Evolutionary conservation across 2,113 vertebrate species (phyloP).

Genomic region (Copsychus sechellarum): DNA sequence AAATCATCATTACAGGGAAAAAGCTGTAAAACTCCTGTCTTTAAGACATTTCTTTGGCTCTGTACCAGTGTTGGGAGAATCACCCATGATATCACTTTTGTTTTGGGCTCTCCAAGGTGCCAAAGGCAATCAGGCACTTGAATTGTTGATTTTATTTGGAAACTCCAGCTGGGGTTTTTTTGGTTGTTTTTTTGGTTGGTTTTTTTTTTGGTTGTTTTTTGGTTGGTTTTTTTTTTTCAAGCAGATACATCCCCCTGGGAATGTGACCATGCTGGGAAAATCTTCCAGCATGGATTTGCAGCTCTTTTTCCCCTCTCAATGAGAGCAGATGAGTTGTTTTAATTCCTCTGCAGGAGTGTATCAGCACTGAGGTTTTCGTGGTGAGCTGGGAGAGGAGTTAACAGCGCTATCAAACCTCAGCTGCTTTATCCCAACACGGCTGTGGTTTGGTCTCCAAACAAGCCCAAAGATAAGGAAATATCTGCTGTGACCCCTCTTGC

Average conservation of each 20-base stretch:
- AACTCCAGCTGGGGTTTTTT: neutral
- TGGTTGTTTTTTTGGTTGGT: too few relatives aligned
- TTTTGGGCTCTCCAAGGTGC: neutral
- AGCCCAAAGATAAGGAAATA: slow-evolving; percentile 67
- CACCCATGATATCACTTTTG: neutral
- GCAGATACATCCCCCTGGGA: neutral
- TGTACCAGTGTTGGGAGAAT: rapidly evolving
- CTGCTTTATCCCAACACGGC: slow-evolving; percentile 50
- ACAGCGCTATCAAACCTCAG: slow-evolving; percentile 60
- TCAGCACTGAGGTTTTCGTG: slow-evolving; percentile 72
- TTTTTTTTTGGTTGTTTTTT: too few relatives aligned
- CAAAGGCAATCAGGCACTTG: neutral
- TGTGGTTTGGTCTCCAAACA: slow-evolving; percentile 77
- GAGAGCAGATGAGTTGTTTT: neutral
- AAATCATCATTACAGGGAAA: neutral
- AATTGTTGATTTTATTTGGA: neutral
- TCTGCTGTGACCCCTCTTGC: slow-evolving; percentile 31
- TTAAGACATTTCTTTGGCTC: neutral
- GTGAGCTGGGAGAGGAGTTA: slow-evolving; percentile 46
- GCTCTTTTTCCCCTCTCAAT: neutral
- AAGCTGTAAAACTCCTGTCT: neutral
- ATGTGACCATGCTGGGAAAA: rapidly evolving
- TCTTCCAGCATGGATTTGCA: neutral
- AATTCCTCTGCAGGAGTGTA: neutral
- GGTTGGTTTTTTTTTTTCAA: neutral